phyloP scores from a whole-genome alignment of 2,797 vertebrate genomes.

The Triplophysa bombifrons region DNA sequence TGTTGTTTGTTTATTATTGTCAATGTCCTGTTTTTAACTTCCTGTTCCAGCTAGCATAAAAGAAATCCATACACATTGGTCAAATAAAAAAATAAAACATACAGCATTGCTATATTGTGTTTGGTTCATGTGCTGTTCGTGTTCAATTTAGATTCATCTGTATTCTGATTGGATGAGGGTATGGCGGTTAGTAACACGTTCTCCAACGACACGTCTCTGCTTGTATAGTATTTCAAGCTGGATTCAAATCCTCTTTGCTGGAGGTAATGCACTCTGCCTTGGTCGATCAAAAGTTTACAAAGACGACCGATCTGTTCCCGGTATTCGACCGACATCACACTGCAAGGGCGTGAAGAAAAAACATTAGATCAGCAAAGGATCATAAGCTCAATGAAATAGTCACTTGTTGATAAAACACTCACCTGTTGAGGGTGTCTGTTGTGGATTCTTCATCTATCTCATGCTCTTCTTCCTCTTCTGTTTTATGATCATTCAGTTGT shows the following conservation, averaged over 20 bases:
- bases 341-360: constrained; percentile 55
- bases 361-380: background rate
- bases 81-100: constrained; percentile 1
- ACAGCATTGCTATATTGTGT: background rate
- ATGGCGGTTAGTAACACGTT: constrained; percentile 90
- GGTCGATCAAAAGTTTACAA: constrained; percentile 90
- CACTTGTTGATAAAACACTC: constrained; percentile 36
- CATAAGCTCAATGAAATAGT: background rate
- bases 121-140: background rate
- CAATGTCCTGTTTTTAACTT: background rate
- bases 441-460: constrained; percentile 60
- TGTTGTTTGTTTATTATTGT: constrained; percentile 16
- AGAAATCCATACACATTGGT: constrained; percentile 8
- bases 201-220: constrained; percentile 84
- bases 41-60: background rate
- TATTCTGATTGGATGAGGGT: constrained; percentile 62
- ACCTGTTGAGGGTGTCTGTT: constrained; percentile 73
- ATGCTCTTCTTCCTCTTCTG: constrained; percentile 65
- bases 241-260: constrained; percentile 76
- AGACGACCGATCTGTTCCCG: constrained; percentile 83
- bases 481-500: background rate
- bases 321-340: constrained; percentile 78
- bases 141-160: background rate
- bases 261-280: constrained; percentile 85
- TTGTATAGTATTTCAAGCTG: constrained; percentile 78